Base-by-base conservation (phyloP, 2,797 vertebrate genomes). In the Lateolabrax maculatus region DNA sequence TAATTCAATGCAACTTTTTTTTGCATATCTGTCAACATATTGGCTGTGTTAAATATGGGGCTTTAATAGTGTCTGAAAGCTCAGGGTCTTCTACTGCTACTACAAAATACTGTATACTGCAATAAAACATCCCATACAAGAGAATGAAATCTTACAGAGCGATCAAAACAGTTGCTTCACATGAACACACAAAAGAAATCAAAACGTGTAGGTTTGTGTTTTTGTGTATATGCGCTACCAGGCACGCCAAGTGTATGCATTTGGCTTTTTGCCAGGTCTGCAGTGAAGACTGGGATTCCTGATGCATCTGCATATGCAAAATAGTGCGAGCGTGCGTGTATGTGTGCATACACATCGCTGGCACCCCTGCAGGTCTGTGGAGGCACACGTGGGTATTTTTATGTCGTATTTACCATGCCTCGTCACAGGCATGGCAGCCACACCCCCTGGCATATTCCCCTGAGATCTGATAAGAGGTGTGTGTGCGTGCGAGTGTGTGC, bases 381-480 rank as follows among this genome's bases (percentile, higher is more conserved):
- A 75, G 44, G 83, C 56, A 90, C 89, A 93, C 75, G 69, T 90
- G 87, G 91, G 84, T 86, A 77, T 84, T 4, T 85, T 67, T 18
- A 18, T 72, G 71, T 64, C 39, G 44, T 78, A 84, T 83, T 88
- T 89, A 77, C 80, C 80, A 60, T 63, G 88, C 68, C 85, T 81
- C 53, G 84, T 92, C 93, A 92, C 76, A 78, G 70, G 64, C 77
- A 80, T 62, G 53, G 80, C 76, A 83, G 84, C 86, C 91, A 86
- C 91, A 52, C 88, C 81, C 81, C 85, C 53, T 80, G 89, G 87
- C 75, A 89, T 85, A 81, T 77, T 83, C 84, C 86, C 83, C 69
- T 76, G 88, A 90, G 92, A 90, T 89, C 77, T 83, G 83, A 85
- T 83, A 84, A 68, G 72, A 86, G 61, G 76, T 81, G 77, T 75